phyloP scores from a whole-genome alignment of 2,888 invertebrate genomes.

The Synanthedon tipuliformis region DNA sequence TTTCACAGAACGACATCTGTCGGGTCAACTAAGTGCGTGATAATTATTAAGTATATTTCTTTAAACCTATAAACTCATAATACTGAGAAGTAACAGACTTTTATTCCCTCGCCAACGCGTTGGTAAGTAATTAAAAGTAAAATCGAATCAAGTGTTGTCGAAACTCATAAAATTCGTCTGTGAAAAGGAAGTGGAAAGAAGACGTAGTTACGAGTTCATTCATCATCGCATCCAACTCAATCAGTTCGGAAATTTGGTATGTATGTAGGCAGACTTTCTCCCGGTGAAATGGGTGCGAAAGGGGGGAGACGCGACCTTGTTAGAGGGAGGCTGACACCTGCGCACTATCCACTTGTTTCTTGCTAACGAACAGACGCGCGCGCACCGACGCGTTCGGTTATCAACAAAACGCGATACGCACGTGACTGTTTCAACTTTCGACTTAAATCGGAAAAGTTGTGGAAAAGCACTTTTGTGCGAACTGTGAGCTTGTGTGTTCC shows the following conservation, averaged over 20 bases:
- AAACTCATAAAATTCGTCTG: not conserved
- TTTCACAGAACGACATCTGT: no score
- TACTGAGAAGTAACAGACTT: no score
- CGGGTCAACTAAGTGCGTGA: no score
- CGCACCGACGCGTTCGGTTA: conserved; percentile 20
- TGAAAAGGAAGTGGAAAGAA: not conserved
- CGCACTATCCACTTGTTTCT: conserved; percentile 56
- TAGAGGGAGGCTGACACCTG: conserved; percentile 66
- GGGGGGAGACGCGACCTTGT: conserved; percentile 60
- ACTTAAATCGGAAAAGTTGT: conserved; percentile 1
- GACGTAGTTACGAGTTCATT: conserved; percentile 20
- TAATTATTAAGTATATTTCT: no score
- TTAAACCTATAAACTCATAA: no score
- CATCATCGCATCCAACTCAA: conserved; percentile 38
- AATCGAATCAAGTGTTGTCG: not conserved
- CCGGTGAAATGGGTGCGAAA: conserved; percentile 51
- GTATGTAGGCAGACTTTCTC: conserved; percentile 70
- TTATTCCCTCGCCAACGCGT: no score
- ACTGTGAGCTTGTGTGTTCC: conserved; percentile 45
- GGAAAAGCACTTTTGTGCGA: conserved; percentile 40
- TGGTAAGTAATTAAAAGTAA: no score
- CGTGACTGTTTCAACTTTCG: conserved; percentile 19
- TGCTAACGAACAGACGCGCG: conserved; percentile 42
- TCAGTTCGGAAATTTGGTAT: conserved; percentile 67
- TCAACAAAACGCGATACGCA: conserved; percentile 31